phyloP scores from a whole-genome alignment of 2,888 invertebrate genomes.

The Drosophila stalkeri region DNA sequence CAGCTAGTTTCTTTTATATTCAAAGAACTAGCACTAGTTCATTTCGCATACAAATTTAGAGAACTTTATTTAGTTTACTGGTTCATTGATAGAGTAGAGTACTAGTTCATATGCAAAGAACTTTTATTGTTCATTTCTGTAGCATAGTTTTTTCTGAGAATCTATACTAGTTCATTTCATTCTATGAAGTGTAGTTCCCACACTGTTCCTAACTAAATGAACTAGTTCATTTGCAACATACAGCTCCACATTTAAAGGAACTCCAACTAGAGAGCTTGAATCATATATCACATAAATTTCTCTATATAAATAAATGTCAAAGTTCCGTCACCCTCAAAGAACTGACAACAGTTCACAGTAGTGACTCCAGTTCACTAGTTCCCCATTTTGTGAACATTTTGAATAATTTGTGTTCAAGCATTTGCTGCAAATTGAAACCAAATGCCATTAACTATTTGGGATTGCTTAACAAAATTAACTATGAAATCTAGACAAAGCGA shows the following conservation, averaged over 20 bases:
- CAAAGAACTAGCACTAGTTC: background rate
- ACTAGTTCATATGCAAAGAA: too few relatives aligned
- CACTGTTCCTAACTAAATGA: too few relatives aligned
- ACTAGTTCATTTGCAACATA: too few relatives aligned
- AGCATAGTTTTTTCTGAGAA: too few relatives aligned
- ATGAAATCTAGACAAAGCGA: slow-evolving; percentile 58
- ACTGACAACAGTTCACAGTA: background rate
- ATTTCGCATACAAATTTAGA: background rate
- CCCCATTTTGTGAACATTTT: background rate
- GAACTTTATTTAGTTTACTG: background rate
- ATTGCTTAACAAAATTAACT: slow-evolving; percentile 51
- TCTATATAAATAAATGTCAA: too few relatives aligned
- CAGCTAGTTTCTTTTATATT: too few relatives aligned
- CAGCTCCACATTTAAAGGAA: too few relatives aligned
- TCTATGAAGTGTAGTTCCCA: too few relatives aligned
- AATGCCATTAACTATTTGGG: background rate
- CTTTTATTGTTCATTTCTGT: too few relatives aligned
- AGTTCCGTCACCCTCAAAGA: background rate
- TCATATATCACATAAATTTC: too few relatives aligned
- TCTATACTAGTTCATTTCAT: too few relatives aligned
- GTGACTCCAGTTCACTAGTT: background rate
- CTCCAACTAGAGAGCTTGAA: too few relatives aligned
- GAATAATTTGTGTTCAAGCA: background rate
- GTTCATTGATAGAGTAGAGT: fast-evolving
- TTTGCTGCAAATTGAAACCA: background rate